Conservation (phyloP, 2,113 vertebrate species). For the Gallinago media region DNA sequence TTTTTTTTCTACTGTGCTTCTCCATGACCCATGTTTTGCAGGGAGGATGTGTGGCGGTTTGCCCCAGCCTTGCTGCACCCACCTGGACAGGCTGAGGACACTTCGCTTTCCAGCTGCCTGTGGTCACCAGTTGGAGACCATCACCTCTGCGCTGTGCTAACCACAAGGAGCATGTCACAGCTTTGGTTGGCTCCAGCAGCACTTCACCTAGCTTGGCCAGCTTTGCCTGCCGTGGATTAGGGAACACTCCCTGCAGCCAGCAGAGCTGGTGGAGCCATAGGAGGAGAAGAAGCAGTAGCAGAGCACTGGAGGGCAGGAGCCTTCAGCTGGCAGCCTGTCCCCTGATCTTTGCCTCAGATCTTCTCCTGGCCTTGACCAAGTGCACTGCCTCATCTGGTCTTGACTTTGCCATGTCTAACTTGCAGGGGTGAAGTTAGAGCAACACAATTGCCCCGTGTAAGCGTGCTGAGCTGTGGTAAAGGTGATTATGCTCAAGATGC, state of each 20-base stretch:
- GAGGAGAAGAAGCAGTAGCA: not conserved
- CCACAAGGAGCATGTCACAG: not conserved
- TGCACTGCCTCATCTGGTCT: not conserved
- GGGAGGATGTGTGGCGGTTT: not conserved
- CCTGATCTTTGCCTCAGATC: conserved; percentile 27
- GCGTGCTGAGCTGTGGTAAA: not conserved
- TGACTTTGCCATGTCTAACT: not conserved
- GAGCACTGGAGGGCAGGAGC: not conserved
- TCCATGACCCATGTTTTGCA: not conserved
- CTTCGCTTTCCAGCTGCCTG: not conserved
- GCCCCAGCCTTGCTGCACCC: not conserved
- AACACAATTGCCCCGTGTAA: not conserved
- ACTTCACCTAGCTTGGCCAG: not conserved
- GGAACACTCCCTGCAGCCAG: not conserved
- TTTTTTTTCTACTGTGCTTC: not conserved
- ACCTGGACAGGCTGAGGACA: not conserved
- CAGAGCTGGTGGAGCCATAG: not conserved
- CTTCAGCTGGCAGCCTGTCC: conserved; percentile 11
- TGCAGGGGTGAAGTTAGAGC: not conserved
- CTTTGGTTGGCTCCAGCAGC: not conserved
- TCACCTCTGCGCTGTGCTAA: fast-evolving
- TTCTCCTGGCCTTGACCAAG: not conserved
- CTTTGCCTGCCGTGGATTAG: not conserved
- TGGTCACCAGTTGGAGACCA: not conserved
- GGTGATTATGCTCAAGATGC: not conserved